Base-by-base conservation (phyloP, 1,140 invertebrate genomes). In the Bemisia tabaci region DNA sequence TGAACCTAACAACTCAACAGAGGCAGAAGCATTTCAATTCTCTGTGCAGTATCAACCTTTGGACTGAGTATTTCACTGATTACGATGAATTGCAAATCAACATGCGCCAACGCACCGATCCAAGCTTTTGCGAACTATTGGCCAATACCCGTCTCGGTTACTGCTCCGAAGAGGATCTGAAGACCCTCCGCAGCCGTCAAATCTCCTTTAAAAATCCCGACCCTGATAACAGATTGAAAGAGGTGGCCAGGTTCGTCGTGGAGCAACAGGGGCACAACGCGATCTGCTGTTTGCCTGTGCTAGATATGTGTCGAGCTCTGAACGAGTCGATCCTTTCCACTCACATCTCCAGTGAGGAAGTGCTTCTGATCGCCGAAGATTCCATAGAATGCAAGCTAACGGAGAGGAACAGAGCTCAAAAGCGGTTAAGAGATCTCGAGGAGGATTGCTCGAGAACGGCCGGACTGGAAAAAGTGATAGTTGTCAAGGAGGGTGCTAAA, bases 401-500 rank as follows among this genome's bases (percentile, higher is more conserved):
- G 48, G 58, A 67, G 2, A 70, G 12, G 66, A 22, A 65, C n/a
- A 63, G 70, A 65, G 63, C 68, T 58, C 26, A 72, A 63, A 71
- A 73, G 67, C 67, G 62, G n/a, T n/a, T 73, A n/a, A 69, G 68
- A 26, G 65, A 67, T 62, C 67, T 68, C 22, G 68, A 66, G 58
- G 68, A 24, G 59, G 61, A 63, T 61, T 59, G 71, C 65, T 65
- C 72, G 22, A 73, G 70, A 22, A 72, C 70, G 60, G 71, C 70
- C 1, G 71, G 72, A 12, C 61, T 72, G 26, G 67, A 67, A 67
- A 68, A 67, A 65, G 64, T 62, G 24, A 73, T 75, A 60, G 70
- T 24, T 27, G 64, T 73, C 25, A 76, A 75, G 71, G 64, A 74
- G 39, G 72, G 63, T 26, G 24, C 26, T 23, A 72, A 68, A 64